phyloP scores from a whole-genome alignment of 2,113 vertebrate genomes.

The Neolamprologus variostigma region DNA sequence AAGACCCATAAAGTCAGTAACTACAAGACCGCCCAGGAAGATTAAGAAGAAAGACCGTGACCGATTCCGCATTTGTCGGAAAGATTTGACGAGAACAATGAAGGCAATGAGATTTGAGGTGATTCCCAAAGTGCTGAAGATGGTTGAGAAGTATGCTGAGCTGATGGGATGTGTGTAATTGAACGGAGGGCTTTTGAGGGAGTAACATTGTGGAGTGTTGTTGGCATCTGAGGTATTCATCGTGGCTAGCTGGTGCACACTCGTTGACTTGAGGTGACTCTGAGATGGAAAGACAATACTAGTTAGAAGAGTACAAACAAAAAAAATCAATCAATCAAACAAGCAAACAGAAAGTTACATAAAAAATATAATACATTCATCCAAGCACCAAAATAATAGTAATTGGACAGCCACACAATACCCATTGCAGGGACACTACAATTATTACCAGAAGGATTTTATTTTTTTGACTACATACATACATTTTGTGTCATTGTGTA shows the following conservation, averaged over 20 bases:
- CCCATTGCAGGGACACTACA: neutral
- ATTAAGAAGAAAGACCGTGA: slow-evolving; percentile 85
- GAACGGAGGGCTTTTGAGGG: slow-evolving; percentile 55
- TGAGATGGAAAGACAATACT: neutral
- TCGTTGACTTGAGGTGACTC: neutral
- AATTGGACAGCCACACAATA: neutral
- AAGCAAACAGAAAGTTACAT: neutral
- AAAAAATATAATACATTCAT: neutral
- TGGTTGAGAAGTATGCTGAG: slow-evolving; percentile 74
- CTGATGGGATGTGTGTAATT: slow-evolving; percentile 32
- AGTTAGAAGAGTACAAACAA: neutral
- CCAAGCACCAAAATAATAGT: neutral
- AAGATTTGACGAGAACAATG: slow-evolving; percentile 76
- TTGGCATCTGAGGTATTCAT: slow-evolving; percentile 29
- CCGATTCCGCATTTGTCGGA: slow-evolving; percentile 55
- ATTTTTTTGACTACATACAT: neutral
- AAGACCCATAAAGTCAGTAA: slow-evolving; percentile 92
- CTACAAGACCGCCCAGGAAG: slow-evolving; percentile 84
- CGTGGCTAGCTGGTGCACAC: neutral
- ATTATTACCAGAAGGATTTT: neutral
- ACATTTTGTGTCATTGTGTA: neutral
- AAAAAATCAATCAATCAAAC: neutral
- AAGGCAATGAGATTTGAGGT: slow-evolving; percentile 89
- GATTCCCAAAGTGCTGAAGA: slow-evolving; percentile 79
- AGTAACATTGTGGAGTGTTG: slow-evolving; percentile 56